Evolutionary conservation across 2,113 vertebrate species (phyloP).

Genomic region (Aldabrachelys gigantea): DNA sequence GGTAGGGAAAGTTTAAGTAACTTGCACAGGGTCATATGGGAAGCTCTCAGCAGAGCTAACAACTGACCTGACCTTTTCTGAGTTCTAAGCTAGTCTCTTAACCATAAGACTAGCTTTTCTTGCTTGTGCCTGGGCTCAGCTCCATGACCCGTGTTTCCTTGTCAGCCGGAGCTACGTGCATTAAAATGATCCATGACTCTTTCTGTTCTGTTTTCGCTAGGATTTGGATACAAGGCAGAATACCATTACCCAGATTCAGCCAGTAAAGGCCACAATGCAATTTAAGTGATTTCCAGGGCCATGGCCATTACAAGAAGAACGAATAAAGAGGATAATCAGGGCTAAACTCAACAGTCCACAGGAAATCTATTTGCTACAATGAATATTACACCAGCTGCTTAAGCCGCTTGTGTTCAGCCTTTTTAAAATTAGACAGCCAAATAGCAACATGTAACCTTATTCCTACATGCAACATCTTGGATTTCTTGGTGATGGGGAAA

Average conservation of each 20-base stretch:
- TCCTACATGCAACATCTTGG: background rate
- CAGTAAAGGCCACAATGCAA: background rate
- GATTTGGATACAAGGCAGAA: background rate
- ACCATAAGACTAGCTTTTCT: background rate
- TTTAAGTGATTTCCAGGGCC: background rate
- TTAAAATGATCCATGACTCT: background rate
- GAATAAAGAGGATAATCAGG: background rate
- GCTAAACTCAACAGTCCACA: background rate
- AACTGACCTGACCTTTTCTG: background rate
- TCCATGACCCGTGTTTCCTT: background rate
- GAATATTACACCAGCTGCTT: background rate
- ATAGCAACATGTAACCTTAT: background rate
- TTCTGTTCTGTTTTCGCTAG: background rate
- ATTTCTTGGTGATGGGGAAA: background rate
- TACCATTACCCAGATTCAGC: background rate
- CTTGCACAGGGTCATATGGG: background rate
- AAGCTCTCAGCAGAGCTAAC: background rate
- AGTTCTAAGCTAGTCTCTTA: background rate
- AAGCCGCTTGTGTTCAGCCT: background rate
- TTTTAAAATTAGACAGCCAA: background rate
- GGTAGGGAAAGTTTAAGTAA: background rate
- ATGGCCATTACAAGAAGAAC: background rate
- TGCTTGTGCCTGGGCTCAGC: background rate
- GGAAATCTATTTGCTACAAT: background rate
- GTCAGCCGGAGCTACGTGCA: background rate